phyloP scores from a whole-genome alignment of 2,888 invertebrate genomes.

The Microplitis manilae region DNA sequence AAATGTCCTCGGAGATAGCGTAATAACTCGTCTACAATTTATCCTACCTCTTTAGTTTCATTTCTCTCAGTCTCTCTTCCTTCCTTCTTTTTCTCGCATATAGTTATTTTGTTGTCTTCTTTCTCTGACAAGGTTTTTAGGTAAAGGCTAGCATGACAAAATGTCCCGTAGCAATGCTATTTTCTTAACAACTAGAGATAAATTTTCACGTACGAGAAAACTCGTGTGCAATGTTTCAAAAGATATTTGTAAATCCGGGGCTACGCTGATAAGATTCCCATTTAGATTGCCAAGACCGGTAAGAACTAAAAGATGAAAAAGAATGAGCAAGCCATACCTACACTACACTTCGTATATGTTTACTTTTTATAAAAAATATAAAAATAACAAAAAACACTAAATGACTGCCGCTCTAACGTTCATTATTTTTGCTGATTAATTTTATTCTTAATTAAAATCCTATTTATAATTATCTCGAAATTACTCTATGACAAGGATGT shows the following conservation, averaged over 20 bases:
- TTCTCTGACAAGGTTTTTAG: constrained; percentile 15
- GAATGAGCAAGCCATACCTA: constrained; percentile 18
- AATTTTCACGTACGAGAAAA: constrained; percentile 43
- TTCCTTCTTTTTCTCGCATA: not conserved
- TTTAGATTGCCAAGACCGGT: constrained; percentile 52
- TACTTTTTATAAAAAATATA: constrained; percentile 16
- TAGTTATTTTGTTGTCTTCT: constrained; percentile 8
- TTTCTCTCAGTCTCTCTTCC: not conserved
- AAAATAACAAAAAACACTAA: not conserved
- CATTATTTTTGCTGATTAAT: not conserved
- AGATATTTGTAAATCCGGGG: constrained; percentile 56
- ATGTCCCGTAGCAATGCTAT: constrained; percentile 45
- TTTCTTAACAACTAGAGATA: constrained; percentile 49
- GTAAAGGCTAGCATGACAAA: constrained; percentile 40
- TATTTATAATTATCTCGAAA: not conserved
- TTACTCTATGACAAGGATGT: not conserved
- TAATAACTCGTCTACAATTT: constrained; percentile 38
- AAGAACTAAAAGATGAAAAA: constrained; percentile 31
- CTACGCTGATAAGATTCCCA: constrained; percentile 57
- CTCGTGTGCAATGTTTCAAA: constrained; percentile 51
- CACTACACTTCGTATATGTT: constrained; percentile 5
- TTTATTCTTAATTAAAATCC: not conserved
- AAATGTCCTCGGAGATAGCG: constrained; percentile 35
- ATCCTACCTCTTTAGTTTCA: constrained; percentile 26
- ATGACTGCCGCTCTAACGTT: not conserved